Evolutionary conservation across 2,113 vertebrate species (phyloP).

Genomic region (Leptodactylus fuscus): DNA sequence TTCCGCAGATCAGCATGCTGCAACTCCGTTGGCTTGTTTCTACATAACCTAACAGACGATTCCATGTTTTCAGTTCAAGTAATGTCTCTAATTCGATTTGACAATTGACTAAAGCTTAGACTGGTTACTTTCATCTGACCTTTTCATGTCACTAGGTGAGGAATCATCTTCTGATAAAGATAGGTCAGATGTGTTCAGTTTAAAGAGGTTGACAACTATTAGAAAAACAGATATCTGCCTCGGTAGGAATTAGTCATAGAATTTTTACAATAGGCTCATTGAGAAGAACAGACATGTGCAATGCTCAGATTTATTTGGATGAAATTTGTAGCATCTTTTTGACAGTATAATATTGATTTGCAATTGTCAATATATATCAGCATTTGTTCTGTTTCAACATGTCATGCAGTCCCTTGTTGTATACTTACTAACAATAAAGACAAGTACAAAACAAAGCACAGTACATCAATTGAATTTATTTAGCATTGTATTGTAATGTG

Average conservation of each 20-base stretch:
- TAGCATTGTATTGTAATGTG: not conserved
- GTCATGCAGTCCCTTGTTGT: not conserved
- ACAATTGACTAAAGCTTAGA: not conserved
- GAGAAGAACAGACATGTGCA: not conserved
- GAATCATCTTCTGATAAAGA: slow-evolving; percentile 5
- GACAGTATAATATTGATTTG: not conserved
- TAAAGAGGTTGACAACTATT: slow-evolving; percentile 6
- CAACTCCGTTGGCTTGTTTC: too few relatives aligned
- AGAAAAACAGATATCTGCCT: not conserved
- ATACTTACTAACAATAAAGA: too few relatives aligned
- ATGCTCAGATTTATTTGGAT: not conserved
- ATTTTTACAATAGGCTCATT: not conserved
- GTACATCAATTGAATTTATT: not conserved
- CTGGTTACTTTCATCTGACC: not conserved
- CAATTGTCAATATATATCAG: not conserved
- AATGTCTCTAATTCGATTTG: not conserved
- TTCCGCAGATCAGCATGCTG: too few relatives aligned
- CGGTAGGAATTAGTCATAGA: not conserved
- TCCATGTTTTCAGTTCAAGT: not conserved
- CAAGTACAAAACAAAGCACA: not conserved
- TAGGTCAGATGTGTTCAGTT: not conserved
- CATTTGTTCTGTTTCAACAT: not conserved
- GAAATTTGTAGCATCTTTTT: not conserved
- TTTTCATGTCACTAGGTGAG: not conserved
- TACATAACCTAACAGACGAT: not conserved